phyloP scores from a whole-genome alignment of 2,113 vertebrate genomes.

The Peucedramus taeniatus region DNA sequence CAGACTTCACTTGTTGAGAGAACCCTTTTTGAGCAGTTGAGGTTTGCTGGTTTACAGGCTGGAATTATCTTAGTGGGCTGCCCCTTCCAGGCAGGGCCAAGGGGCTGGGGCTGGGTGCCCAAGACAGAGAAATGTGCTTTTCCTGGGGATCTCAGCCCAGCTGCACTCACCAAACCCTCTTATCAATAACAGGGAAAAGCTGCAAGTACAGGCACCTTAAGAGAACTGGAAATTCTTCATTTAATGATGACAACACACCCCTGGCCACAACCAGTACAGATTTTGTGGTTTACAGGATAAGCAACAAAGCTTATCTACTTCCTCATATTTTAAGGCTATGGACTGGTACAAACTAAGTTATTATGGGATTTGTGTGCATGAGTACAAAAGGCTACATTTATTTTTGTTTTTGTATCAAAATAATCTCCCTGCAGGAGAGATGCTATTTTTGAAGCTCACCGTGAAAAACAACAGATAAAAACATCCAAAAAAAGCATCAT shows the following conservation, averaged over 20 bases:
- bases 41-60: not conserved
- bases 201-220: not conserved
- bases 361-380: not conserved
- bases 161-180: not conserved
- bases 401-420: not conserved
- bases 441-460: not conserved
- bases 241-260: not conserved
- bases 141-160: not conserved
- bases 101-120: not conserved
- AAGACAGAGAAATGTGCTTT: not conserved
- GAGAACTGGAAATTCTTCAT: not conserved
- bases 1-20: not conserved
- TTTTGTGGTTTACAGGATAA: not conserved
- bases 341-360: not conserved
- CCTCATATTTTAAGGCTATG: not conserved
- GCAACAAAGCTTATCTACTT: not conserved
- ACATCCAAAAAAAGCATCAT: not conserved
- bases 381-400: not conserved
- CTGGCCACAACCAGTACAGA: not conserved
- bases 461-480: not conserved
- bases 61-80: not conserved
- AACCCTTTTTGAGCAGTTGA: not conserved
- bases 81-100: not conserved
- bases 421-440: not conserved
- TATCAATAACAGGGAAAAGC: not conserved